Percentiles rank a stretch among this genome's conserved stretches.
phyloP scores from a whole-genome alignment of 2,888 invertebrate genomes.

The Argyresthia goedartella region DNA sequence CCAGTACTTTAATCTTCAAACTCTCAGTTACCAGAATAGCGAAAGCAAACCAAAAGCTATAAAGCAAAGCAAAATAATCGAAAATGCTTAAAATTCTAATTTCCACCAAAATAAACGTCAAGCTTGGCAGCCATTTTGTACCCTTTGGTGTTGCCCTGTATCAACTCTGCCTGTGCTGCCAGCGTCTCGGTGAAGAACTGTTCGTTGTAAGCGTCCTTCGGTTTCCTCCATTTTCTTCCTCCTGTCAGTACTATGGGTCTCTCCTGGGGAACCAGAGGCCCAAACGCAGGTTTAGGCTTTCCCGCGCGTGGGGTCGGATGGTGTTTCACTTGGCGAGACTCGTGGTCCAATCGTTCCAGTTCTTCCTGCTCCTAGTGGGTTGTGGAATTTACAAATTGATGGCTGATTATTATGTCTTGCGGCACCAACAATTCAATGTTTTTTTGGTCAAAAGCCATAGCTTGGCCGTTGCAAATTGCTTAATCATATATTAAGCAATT shows the following conservation, averaged over 20 bases:
- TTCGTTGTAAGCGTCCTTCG: constrained; percentile 91
- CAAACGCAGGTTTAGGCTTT: constrained; percentile 58
- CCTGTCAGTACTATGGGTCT: constrained; percentile 83
- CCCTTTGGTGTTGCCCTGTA: constrained; percentile 88
- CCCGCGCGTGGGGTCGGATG: constrained; percentile 52
- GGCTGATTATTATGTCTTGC: too few relatives aligned
- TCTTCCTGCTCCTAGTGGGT: constrained; percentile 34
- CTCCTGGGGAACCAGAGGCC: constrained; percentile 74
- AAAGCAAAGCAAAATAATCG: not conserved
- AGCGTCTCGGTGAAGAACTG: constrained; percentile 89
- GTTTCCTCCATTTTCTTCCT: constrained; percentile 83
- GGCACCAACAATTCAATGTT: too few relatives aligned
- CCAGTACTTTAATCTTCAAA: too few relatives aligned
- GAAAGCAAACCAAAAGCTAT: not conserved
- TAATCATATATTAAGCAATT: too few relatives aligned
- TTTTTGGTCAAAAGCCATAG: not conserved
- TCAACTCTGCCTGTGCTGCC: constrained; percentile 86
- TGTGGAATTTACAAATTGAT: constrained; percentile 1
- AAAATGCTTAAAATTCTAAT: not conserved
- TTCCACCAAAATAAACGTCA: not conserved
- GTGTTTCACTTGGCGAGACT: constrained; percentile 55
- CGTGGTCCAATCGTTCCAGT: constrained; percentile 56
- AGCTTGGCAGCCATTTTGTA: constrained; percentile 44
- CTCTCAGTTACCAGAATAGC: not conserved
- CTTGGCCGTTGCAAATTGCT: not conserved